phyloP scores from a whole-genome alignment of 2,888 invertebrate genomes.

The Pseudococcus viburni region DNA sequence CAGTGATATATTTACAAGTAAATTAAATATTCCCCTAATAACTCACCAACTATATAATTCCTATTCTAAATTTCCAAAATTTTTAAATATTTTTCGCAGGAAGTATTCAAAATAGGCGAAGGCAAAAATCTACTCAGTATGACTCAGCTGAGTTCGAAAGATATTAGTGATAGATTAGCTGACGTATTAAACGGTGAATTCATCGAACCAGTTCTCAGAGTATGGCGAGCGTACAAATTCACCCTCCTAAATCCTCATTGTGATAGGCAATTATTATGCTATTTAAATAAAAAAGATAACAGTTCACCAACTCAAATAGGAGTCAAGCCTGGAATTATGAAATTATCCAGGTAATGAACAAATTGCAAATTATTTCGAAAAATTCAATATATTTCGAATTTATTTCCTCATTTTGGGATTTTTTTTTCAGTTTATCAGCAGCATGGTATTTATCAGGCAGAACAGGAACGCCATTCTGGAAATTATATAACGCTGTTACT shows the following conservation, averaged over 20 bases:
- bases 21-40: background rate
- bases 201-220: slow-evolving; percentile 85
- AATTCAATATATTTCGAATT: background rate
- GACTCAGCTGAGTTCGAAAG: slow-evolving; percentile 79
- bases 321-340: slow-evolving; percentile 81
- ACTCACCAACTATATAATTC: no score
- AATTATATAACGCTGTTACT: slow-evolving; percentile 82
- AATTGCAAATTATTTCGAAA: background rate
- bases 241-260: slow-evolving; percentile 80
- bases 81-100: slow-evolving; percentile 73
- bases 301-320: slow-evolving; percentile 75
- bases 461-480: slow-evolving; percentile 84
- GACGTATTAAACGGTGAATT: slow-evolving; percentile 87
- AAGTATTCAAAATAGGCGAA: slow-evolving; percentile 81
- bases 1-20: slow-evolving; percentile 80
- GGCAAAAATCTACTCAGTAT: slow-evolving; percentile 77
- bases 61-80: no score
- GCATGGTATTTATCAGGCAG: slow-evolving; percentile 84
- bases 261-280: slow-evolving; percentile 84
- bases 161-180: slow-evolving; percentile 82
- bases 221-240: slow-evolving; percentile 86
- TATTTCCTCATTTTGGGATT: background rate
- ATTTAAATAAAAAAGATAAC: slow-evolving; percentile 80
- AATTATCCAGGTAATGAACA: slow-evolving; percentile 74
- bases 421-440: slow-evolving; percentile 77